Base-by-base conservation (phyloP, 2,113 vertebrate genomes). In the Lathamus discolor region DNA sequence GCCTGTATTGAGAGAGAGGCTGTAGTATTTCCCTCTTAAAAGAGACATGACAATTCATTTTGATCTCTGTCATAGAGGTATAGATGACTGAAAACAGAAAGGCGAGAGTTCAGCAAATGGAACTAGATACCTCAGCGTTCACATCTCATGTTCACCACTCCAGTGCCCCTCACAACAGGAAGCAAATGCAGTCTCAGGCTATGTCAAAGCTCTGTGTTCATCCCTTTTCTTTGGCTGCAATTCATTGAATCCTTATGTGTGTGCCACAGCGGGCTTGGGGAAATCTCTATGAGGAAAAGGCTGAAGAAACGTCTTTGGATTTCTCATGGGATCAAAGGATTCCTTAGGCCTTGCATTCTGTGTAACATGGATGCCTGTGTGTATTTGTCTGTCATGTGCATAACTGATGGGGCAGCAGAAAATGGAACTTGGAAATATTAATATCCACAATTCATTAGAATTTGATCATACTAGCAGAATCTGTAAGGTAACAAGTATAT, bases 11-110 rank as follows among this genome's bases (percentile, higher is more conserved):
- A 90, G 93, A 86, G 79, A 82, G 22, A 91, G 35, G 57, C 74
- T 90, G 80, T 84, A 74, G 77, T 89, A 89, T 84, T 86, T 89
- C 76, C 57, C 43, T 72, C 41, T 86, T 72, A 25, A 83, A 46
- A 91, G 49, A 93, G 80, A 91, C 63, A 41, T n/a, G 80, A 67
- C 61, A 86, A 90, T 92, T 86, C 35, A 81, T 96, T 96, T 81
- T 93, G 66, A 66, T 93, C 66, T 86, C 39, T 90, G 43, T 46
- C 77, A 7, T 1, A 41, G 64, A 57, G 29, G 22, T 54, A 19
- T 9, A 67, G 79, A 20, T 1, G 8, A n/a, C 69, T 54, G 66
- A 69, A 72, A 41, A 57, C 0, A 3, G 69, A 48, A 37, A 2
- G 35, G 25, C 0, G 15, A 87, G 74, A 80, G 64, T 68, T 80